Evolutionary conservation across 2,113 vertebrate species (phyloP).

Genomic region (Macrotis lagotis): DNA sequence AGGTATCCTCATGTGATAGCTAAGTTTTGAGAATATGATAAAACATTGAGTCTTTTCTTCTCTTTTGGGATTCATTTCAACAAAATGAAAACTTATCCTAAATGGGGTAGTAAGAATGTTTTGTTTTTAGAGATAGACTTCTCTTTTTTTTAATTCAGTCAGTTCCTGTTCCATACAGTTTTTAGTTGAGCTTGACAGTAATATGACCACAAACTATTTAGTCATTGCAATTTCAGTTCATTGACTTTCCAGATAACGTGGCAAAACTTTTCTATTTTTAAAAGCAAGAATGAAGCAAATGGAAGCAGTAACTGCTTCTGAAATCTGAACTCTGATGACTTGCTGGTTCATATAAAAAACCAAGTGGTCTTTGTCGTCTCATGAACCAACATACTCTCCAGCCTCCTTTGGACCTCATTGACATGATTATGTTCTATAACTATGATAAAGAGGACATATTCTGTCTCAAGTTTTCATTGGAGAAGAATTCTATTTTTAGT

Average conservation of each 20-base stretch:
- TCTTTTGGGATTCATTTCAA: slow-evolving; percentile 49
- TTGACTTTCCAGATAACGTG: slow-evolving; percentile 46
- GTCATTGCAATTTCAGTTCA: slow-evolving; percentile 43
- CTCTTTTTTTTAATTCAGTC: slow-evolving; percentile 38
- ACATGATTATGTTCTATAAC: neutral
- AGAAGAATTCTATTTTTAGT: slow-evolving; percentile 56
- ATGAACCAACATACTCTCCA: neutral
- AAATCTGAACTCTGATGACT: neutral
- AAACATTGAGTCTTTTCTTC: slow-evolving; percentile 4
- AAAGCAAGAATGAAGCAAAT: slow-evolving; percentile 6
- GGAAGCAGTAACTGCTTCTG: neutral
- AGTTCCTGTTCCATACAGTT: neutral
- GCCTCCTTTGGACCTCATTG: neutral
- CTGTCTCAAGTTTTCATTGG: slow-evolving; percentile 63
- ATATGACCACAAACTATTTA: slow-evolving; percentile 42
- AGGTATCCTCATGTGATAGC: neutral
- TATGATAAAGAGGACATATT: neutral
- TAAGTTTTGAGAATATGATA: slow-evolving; percentile 8
- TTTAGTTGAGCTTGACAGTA: slow-evolving; percentile 34
- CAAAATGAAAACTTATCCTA: neutral
- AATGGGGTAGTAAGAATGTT: neutral
- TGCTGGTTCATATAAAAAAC: neutral
- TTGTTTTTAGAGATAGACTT: slow-evolving; percentile 26
- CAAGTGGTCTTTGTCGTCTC: neutral
- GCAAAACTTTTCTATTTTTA: slow-evolving; percentile 25